phyloP scores from a whole-genome alignment of 1,140 invertebrate genomes.

The Drosophila miranda region DNA sequence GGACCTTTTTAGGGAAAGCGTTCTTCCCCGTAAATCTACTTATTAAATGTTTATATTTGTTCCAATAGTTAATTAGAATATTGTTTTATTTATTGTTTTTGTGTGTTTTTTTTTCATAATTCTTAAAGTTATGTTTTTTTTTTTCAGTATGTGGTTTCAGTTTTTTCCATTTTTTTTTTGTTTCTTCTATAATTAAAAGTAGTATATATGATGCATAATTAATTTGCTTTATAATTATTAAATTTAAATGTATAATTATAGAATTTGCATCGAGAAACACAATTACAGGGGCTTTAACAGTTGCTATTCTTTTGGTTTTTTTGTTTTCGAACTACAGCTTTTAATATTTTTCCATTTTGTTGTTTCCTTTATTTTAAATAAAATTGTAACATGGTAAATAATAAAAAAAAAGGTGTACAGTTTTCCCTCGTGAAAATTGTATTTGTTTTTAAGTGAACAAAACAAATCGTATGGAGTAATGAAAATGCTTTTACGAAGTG shows the following conservation, averaged over 20 bases:
- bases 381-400: slow-evolving; percentile 72
- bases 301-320: slow-evolving; percentile 45
- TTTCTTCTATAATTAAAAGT: slow-evolving; percentile 48
- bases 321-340: slow-evolving; percentile 49
- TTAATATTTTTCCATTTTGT: slow-evolving; percentile 38
- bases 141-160: slow-evolving; percentile 36
- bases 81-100: slow-evolving; percentile 21
- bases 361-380: slow-evolving; percentile 57
- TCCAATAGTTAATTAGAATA: slow-evolving; percentile 37
- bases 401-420: slow-evolving; percentile 60
- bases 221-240: slow-evolving; percentile 64
- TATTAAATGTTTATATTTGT: slow-evolving; percentile 43
- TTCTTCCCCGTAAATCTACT: slow-evolving; percentile 39
- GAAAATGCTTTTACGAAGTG: slow-evolving; percentile 57
- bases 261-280: slow-evolving; percentile 68
- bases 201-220: slow-evolving; percentile 47
- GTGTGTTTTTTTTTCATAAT: slow-evolving; percentile 29
- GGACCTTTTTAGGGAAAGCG: slow-evolving; percentile 12
- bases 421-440: slow-evolving; percentile 24
- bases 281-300: slow-evolving; percentile 45
- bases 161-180: slow-evolving; percentile 22
- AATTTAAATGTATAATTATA: slow-evolving; percentile 47
- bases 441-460: slow-evolving; percentile 34
- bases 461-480: slow-evolving; percentile 47
- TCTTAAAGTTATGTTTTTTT: slow-evolving; percentile 37